Conservation (phyloP, 2,888 invertebrate species). For the Lypha dubia region DNA sequence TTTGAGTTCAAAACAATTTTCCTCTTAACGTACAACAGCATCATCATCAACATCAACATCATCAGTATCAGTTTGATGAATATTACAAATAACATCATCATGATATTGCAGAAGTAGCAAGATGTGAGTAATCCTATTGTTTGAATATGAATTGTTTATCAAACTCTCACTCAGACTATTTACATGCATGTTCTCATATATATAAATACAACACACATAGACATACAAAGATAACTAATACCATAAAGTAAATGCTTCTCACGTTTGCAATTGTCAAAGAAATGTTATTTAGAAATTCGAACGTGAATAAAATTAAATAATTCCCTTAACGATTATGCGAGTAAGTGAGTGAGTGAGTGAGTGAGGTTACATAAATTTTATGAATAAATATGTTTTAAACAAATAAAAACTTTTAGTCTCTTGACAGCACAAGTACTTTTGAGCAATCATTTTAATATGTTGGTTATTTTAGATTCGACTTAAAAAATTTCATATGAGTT, state of each 20-base stretch:
- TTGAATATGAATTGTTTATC: conserved; percentile 32
- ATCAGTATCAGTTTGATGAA: not conserved
- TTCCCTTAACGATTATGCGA: conserved; percentile 50
- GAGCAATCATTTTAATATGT: conserved; percentile 1
- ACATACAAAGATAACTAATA: conserved; percentile 16
- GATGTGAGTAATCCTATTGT: conserved; percentile 9
- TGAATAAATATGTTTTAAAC: conserved; percentile 19
- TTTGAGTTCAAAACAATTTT: conserved; percentile 27
- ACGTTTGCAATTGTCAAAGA: conserved; percentile 70
- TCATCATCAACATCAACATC: not conserved
- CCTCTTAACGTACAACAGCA: conserved; percentile 16
- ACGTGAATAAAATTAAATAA: conserved; percentile 66
- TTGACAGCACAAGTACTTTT: not conserved
- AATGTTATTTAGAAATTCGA: conserved; percentile 67
- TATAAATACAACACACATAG: conserved; percentile 2
- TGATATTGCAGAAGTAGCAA: not conserved
- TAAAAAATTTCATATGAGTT: not conserved
- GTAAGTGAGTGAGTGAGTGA: conserved; percentile 46
- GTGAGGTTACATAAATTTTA: conserved; percentile 21
- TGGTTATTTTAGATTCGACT: not conserved
- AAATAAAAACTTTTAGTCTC: not conserved
- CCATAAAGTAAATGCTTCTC: conserved; percentile 54
- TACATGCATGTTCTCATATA: not conserved
- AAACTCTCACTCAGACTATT: not conserved
- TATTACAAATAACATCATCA: conserved; percentile 2